Conservation (phyloP, 2,888 invertebrate genomes). For the Aquatica leii region DNA sequence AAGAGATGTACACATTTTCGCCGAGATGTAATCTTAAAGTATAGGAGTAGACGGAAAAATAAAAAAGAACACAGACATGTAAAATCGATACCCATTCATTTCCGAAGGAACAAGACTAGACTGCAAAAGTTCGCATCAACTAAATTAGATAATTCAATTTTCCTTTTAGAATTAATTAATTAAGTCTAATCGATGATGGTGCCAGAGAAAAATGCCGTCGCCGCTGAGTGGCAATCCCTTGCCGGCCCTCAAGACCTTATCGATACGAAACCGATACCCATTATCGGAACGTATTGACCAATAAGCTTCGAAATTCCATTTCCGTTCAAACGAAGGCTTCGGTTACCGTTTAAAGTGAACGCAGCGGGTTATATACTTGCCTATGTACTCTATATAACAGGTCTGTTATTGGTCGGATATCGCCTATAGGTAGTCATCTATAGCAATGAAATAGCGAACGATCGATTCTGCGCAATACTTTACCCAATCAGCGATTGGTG, state of each 20-base stretch:
- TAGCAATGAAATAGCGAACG: constrained; percentile 63
- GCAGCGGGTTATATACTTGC: constrained; percentile 29
- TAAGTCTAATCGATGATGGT: not conserved
- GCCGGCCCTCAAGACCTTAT: not conserved
- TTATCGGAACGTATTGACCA: constrained; percentile 20
- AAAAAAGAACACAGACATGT: constrained; percentile 38
- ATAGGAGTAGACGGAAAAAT: constrained; percentile 32
- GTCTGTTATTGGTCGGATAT: constrained; percentile 57
- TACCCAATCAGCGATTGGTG: constrained; percentile 64
- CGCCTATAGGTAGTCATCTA: constrained; percentile 63
- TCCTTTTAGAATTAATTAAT: constrained; percentile 6
- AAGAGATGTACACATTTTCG: constrained; percentile 16
- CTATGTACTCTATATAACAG: constrained; percentile 39
- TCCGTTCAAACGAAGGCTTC: constrained; percentile 22
- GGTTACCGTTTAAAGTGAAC: constrained; percentile 33
- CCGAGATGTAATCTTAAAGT: constrained; percentile 29
- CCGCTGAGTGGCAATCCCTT: not conserved
- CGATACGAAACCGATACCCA: constrained; percentile 18
- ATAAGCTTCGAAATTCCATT: constrained; percentile 23
- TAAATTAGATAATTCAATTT: constrained; percentile 14
- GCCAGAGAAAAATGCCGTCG: no score
- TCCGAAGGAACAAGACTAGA: constrained; percentile 25
- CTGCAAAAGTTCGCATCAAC: constrained; percentile 17
- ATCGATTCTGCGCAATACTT: constrained; percentile 67
- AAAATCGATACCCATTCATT: constrained; percentile 41